phyloP scores from a whole-genome alignment of 2,888 invertebrate species.

The Leptopilina syphax region DNA sequence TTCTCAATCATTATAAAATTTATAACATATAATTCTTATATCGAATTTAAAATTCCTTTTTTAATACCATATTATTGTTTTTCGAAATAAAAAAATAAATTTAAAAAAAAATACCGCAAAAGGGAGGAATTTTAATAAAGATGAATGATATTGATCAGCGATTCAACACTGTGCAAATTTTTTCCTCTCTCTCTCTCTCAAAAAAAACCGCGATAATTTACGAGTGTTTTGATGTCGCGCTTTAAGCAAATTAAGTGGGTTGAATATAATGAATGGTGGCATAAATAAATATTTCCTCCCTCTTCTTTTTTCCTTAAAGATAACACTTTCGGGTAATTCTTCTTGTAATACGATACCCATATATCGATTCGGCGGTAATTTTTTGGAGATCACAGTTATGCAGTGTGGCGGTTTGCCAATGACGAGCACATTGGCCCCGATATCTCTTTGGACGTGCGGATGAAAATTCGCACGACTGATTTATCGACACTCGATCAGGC shows the following conservation, averaged over 20 bases:
- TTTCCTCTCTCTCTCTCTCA: neutral
- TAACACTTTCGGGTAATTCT: neutral
- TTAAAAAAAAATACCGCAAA: too few species aligned
- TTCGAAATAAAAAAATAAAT: too few species aligned
- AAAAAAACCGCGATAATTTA: neutral
- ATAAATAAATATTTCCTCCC: slow-evolving; percentile 18
- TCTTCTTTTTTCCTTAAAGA: neutral
- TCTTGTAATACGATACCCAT: slow-evolving; percentile 2
- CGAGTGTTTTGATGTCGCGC: slow-evolving; percentile 21
- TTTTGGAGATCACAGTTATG: neutral
- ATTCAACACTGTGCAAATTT: slow-evolving; percentile 1
- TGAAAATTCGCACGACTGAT: slow-evolving; percentile 45
- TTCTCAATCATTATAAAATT: neutral
- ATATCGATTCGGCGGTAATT: slow-evolving; percentile 11
- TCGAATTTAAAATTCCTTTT: too few species aligned
- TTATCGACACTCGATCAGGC: slow-evolving; percentile 58
- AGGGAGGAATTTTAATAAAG: too few species aligned
- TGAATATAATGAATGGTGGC: neutral
- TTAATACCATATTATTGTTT: too few species aligned
- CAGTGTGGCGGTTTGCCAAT: neutral
- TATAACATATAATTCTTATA: too few species aligned
- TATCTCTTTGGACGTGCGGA: slow-evolving; percentile 2
- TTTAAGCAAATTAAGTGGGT: slow-evolving; percentile 8
- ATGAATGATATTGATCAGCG: neutral
- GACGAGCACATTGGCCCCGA: slow-evolving; percentile 38